A percentile compares a stretch with the other conserved stretches of the same genome.
Conservation (phyloP, 1,140 invertebrate species). For the Palaemon carinicauda region DNA sequence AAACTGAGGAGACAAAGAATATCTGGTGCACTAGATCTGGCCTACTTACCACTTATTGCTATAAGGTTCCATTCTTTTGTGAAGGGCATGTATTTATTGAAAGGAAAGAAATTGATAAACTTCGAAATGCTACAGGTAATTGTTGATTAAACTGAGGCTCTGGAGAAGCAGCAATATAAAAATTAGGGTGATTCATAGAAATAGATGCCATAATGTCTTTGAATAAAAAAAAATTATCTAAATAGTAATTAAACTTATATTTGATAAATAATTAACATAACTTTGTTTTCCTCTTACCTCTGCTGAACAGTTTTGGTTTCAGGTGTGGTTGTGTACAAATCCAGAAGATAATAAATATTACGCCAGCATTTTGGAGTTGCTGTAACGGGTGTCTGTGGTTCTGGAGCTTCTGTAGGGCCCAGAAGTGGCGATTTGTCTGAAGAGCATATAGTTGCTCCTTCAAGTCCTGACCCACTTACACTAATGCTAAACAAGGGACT, state of each 20-base stretch:
- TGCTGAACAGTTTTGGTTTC: constrained; percentile 85
- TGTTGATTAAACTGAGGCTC: too few species aligned
- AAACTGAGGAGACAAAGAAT: too few species aligned
- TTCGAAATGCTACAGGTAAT: too few species aligned
- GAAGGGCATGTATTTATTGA: too few species aligned
- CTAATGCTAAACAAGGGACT: constrained; percentile 75
- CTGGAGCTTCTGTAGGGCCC: constrained; percentile 42
- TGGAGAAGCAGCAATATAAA: too few species aligned
- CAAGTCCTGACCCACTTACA: constrained; percentile 70
- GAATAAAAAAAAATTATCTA: too few species aligned
- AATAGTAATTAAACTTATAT: not conserved
- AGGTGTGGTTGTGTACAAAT: constrained; percentile 92
- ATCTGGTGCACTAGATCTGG: too few species aligned
- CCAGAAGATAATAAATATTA: constrained; percentile 90
- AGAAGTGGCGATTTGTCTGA: constrained; percentile 56
- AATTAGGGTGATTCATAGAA: too few species aligned
- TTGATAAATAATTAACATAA: not conserved
- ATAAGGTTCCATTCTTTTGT: too few species aligned
- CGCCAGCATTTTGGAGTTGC: constrained; percentile 88
- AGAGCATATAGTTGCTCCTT: constrained; percentile 61
- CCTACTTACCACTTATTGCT: too few species aligned
- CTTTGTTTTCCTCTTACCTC: constrained; percentile 8
- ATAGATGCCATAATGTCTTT: too few species aligned
- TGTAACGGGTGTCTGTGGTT: constrained; percentile 36
- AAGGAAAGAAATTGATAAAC: too few species aligned